A percentile compares a stretch with the other conserved stretches of the same genome.
Evolutionary conservation across 2,888 invertebrate species (phyloP).

Genomic region (Ligdia adustata): DNA sequence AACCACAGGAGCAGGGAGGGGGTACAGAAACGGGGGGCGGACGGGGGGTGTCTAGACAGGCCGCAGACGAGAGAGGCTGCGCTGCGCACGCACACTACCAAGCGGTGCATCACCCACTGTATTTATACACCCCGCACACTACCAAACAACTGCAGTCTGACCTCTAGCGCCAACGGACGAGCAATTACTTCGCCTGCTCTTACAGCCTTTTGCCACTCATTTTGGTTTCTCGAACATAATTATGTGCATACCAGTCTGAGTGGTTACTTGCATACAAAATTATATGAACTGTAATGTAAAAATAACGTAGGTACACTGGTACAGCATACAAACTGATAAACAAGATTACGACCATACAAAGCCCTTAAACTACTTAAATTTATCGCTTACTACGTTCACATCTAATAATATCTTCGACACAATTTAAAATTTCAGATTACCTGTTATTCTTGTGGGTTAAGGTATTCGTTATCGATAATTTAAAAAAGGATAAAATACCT

Average conservation of each 20-base stretch:
- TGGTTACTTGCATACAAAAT: background rate
- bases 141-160: constrained; percentile 49
- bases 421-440: too few relatives aligned
- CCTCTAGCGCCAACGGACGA: constrained; percentile 59
- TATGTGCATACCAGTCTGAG: background rate
- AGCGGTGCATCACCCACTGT: constrained; percentile 59
- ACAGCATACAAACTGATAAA: too few relatives aligned
- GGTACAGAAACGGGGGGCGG: constrained; percentile 43
- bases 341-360: too few relatives aligned
- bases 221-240: constrained; percentile 19
- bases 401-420: too few relatives aligned
- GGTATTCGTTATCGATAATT: too few relatives aligned
- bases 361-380: too few relatives aligned
- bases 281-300: constrained; percentile 3
- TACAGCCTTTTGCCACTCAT: constrained; percentile 26
- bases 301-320: too few relatives aligned
- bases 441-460: too few relatives aligned
- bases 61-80: constrained; percentile 83
- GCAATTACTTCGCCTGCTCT: constrained; percentile 47
- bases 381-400: too few relatives aligned
- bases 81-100: constrained; percentile 64
- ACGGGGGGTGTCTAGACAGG: constrained; percentile 77
- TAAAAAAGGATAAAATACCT: too few relatives aligned
- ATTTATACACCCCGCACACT: constrained; percentile 49
- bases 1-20: constrained; percentile 35